Conservation (phyloP, 1,140 invertebrate genomes). For the Laupala kohalensis region DNA sequence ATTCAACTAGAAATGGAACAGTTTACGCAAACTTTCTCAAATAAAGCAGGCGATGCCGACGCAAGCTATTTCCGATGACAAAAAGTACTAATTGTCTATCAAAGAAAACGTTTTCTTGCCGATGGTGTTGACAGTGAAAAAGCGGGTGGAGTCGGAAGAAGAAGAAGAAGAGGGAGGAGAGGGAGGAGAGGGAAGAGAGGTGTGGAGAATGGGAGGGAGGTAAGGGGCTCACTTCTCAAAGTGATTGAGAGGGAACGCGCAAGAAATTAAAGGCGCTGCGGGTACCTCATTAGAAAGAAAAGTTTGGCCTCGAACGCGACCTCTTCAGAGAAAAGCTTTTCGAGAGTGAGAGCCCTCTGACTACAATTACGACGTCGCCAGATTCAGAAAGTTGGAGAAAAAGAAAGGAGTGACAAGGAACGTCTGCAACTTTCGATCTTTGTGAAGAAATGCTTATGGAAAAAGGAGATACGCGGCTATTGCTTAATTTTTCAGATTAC, state of each 20-base stretch:
- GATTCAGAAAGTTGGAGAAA: neutral
- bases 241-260: neutral
- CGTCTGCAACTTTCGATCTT: neutral
- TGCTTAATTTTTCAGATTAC: too few relatives aligned
- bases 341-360: neutral
- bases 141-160: neutral
- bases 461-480: too few relatives aligned
- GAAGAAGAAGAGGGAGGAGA: neutral
- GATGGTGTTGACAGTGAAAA: neutral
- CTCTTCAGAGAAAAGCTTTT: neutral
- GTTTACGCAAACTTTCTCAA: too few relatives aligned
- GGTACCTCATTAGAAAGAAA: neutral
- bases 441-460: too few relatives aligned
- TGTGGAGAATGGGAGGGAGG: neutral
- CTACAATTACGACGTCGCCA: neutral
- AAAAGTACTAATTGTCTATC: neutral
- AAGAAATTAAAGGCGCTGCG: neutral
- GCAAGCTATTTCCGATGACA: neutral
- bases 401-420: neutral
- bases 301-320: neutral
- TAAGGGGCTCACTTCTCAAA: neutral
- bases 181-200: neutral
- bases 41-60: too few relatives aligned
- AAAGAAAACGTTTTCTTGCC: neutral
- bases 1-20: too few relatives aligned